Evolutionary conservation across 2,888 invertebrate genomes (phyloP).

Genomic region (Pediacus dermestoides): DNA sequence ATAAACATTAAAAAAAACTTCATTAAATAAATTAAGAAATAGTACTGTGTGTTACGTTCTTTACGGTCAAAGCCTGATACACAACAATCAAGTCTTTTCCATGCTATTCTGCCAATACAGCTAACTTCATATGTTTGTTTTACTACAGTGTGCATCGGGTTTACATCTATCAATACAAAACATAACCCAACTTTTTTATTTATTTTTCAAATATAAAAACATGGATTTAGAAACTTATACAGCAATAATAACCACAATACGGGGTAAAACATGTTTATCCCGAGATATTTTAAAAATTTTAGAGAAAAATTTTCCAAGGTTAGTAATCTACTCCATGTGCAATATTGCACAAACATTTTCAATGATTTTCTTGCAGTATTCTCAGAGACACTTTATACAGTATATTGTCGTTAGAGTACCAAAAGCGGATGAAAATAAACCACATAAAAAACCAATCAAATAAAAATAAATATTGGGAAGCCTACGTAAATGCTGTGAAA

Average conservation of each 20-base stretch:
- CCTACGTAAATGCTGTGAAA: conserved; percentile 47
- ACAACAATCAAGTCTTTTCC: no score
- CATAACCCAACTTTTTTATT: no score
- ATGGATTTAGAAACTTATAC: background rate
- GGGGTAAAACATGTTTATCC: conserved; percentile 21
- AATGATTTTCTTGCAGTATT: conserved; percentile 49
- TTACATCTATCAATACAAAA: no score
- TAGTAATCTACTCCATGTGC: conserved; percentile 37
- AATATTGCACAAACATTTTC: background rate
- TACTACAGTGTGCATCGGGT: no score
- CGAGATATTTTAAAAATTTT: conserved; percentile 29
- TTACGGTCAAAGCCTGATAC: no score
- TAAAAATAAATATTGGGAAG: conserved; percentile 50
- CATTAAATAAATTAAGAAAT: no score
- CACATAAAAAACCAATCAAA: conserved; percentile 59
- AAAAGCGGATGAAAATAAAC: conserved; percentile 61
- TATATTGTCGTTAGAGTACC: conserved; percentile 64
- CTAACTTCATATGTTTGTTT: no score
- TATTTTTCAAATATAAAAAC: no score
- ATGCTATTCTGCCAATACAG: no score
- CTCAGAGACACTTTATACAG: conserved; percentile 63
- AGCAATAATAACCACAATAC: background rate
- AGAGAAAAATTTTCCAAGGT: conserved; percentile 57
- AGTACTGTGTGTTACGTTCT: no score
- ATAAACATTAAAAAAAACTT: no score